Evolutionary conservation across 2,888 invertebrate species (phyloP).

Genomic region (Galeruca laticollis): DNA sequence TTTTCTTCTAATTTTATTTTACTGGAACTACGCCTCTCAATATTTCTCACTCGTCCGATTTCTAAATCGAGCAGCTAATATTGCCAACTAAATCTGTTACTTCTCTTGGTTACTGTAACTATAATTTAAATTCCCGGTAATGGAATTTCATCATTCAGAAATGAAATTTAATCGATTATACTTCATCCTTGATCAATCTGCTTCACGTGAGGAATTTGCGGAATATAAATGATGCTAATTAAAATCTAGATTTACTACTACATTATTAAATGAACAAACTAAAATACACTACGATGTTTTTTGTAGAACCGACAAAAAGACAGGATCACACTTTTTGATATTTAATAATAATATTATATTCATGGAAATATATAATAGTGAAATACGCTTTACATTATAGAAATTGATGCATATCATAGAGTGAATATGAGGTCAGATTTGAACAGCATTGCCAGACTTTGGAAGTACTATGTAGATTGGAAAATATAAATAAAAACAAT

Average conservation of each 20-base stretch:
- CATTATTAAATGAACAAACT: too few relatives aligned
- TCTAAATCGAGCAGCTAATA: slow-evolving; percentile 3
- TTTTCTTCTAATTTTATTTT: slow-evolving; percentile 29
- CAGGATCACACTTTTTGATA: too few relatives aligned
- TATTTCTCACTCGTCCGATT: slow-evolving; percentile 31
- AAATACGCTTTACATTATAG: too few relatives aligned
- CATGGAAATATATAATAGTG: too few relatives aligned
- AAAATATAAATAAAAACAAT: too few relatives aligned
- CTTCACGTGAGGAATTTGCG: not conserved
- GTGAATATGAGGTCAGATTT: too few relatives aligned
- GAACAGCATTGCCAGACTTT: too few relatives aligned
- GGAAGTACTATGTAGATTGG: too few relatives aligned
- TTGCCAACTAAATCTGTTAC: slow-evolving; percentile 17
- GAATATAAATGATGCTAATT: slow-evolving; percentile 6
- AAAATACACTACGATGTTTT: too few relatives aligned
- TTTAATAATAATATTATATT: too few relatives aligned
- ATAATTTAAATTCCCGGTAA: slow-evolving; percentile 2
- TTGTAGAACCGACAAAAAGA: too few relatives aligned
- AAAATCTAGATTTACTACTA: not conserved
- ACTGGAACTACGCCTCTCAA: slow-evolving; percentile 14
- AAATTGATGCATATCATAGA: too few relatives aligned
- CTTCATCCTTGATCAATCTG: slow-evolving; percentile 2
- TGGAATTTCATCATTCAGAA: slow-evolving; percentile 9
- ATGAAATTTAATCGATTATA: not conserved
- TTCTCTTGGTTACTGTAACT: not conserved